Base-by-base conservation (phyloP, 2,797 vertebrate genomes). In the Knipowitschia caucasica region DNA sequence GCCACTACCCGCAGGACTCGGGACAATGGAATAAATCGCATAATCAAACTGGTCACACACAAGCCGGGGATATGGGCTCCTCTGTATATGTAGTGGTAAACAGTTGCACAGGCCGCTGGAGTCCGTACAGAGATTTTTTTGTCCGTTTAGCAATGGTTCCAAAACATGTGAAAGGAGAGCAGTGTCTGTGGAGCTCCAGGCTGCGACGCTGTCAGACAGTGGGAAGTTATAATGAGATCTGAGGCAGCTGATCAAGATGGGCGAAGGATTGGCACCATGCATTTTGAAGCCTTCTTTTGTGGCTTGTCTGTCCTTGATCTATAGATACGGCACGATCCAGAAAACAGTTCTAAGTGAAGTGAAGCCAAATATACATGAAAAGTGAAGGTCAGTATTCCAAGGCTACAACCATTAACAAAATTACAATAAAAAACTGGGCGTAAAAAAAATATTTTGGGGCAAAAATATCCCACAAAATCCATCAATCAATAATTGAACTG, bases 1-100 rank as follows among this genome's bases (percentile, higher is more conserved):
- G 53, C 62, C 64, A 65, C 56, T 68, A 69, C 73, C 70, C 26
- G 38, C 60, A 73, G 64, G 71, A 77, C 59, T 67, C 2, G 1
- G 66, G 64, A 86, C 82, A 84, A 85, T 81, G 70, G 80, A 81
- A 83, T 82, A 79, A 77, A 85, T 85, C 74, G 73, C 75, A 77
- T 66, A 39, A 39, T 73, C 75, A 82, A 79, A 87, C 36, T 85
- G 72, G 71, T 76, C 78, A 73, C 62, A 73, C 62, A 67, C 18
- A 40, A 21, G 67, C 35, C 38, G 18, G 58, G 66, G 55, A 57
- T 69, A 75, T 72, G 57, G 60, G 78, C 74, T 70, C 66, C 57
- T 66, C 59, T 52, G 53, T 73, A 57, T 75, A 79, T 71, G 63
- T 74, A 54, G 44, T 34, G 59, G 65, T 51, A 71, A 72, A 76